phyloP scores from a whole-genome alignment of 2,888 invertebrate species.

The Synanthedon tipuliformis region DNA sequence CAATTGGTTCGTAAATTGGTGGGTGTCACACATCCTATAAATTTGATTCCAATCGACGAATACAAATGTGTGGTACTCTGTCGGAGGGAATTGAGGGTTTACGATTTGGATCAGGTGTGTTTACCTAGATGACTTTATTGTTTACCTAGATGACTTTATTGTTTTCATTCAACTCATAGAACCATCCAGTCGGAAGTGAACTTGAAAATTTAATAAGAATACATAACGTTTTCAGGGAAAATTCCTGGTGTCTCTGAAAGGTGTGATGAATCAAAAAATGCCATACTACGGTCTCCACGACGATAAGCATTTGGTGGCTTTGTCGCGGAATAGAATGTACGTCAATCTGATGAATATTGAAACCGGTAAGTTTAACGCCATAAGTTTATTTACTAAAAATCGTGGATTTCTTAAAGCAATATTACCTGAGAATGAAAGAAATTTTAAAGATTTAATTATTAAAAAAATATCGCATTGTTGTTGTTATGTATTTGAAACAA shows the following conservation, averaged over 20 bases:
- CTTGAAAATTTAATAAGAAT: not conserved
- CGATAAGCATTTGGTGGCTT: slow-evolving; percentile 80
- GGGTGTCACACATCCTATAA: slow-evolving; percentile 82
- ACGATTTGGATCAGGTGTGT: slow-evolving; percentile 80
- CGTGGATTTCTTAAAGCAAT: no score
- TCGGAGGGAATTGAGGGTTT: slow-evolving; percentile 82
- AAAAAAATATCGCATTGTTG: no score
- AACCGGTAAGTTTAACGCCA: slow-evolving; percentile 63
- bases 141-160: not conserved
- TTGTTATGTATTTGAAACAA: not conserved
- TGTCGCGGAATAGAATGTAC: slow-evolving; percentile 89
- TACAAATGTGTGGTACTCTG: slow-evolving; percentile 84
- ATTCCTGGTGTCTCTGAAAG: slow-evolving; percentile 79
- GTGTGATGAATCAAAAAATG: slow-evolving; percentile 94
- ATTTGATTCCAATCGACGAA: slow-evolving; percentile 81
- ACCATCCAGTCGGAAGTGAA: no score
- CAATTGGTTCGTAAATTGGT: slow-evolving; percentile 76
- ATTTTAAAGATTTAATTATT: no score
- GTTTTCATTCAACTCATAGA: no score
- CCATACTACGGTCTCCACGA: slow-evolving; percentile 89
- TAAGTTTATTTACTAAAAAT: no score
- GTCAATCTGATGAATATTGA: slow-evolving; percentile 88
- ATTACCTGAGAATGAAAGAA: no score
- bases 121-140: slow-evolving; percentile 1
- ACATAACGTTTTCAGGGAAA: slow-evolving; percentile 42